Evolutionary conservation across 2,113 vertebrate genomes (phyloP).

Genomic region (Leucosticte australis): DNA sequence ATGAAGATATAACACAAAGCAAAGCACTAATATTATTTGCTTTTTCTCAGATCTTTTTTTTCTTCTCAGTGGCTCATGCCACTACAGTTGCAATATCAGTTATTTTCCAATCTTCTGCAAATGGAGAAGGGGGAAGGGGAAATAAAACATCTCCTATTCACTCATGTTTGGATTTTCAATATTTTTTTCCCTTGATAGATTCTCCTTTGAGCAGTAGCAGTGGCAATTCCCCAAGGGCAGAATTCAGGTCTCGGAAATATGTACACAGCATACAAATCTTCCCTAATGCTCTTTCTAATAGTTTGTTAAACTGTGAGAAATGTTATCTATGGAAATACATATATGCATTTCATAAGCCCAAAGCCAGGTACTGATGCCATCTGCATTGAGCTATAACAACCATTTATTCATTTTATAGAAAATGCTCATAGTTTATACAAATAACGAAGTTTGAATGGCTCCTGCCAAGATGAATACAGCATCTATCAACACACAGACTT

Average conservation of each 20-base stretch:
- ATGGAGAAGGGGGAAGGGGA: slow-evolving; percentile 11
- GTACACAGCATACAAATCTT: slow-evolving; percentile 52
- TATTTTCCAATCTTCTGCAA: slow-evolving; percentile 58
- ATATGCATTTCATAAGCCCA: slow-evolving; percentile 27
- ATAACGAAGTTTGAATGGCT: background rate
- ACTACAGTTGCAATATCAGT: background rate
- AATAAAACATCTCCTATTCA: slow-evolving; percentile 49
- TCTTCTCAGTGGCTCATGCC: slow-evolving; percentile 1
- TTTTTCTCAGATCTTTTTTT: slow-evolving; percentile 18
- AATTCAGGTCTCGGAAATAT: slow-evolving; percentile 48
- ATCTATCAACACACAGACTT: background rate
- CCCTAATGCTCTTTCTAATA: slow-evolving; percentile 32
- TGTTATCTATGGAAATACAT: slow-evolving; percentile 12
- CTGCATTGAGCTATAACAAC: background rate
- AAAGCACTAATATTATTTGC: slow-evolving; percentile 26
- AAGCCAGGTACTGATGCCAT: background rate
- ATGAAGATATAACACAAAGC: slow-evolving; percentile 12
- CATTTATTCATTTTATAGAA: background rate
- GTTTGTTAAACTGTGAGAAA: slow-evolving; percentile 51
- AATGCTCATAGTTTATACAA: background rate
- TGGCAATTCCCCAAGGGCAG: slow-evolving; percentile 47
- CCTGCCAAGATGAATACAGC: background rate
- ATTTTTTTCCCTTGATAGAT: slow-evolving; percentile 56
- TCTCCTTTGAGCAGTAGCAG: slow-evolving; percentile 49
- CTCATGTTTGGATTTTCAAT: slow-evolving; percentile 48